Evolutionary conservation across 2,888 invertebrate genomes (phyloP).

Genomic region (Dicycla oo): DNA sequence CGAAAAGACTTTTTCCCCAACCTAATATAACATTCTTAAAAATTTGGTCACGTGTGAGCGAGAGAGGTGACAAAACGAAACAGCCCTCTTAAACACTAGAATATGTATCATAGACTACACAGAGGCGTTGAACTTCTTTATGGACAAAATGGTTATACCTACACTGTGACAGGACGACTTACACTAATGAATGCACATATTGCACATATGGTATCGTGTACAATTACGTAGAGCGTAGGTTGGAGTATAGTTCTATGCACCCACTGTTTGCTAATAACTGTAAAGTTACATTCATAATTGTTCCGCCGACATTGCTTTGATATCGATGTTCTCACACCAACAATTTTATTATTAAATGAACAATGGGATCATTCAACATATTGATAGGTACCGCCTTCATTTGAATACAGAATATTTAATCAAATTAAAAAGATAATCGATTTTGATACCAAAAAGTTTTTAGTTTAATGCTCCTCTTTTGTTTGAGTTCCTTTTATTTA

Average conservation of each 20-base stretch:
- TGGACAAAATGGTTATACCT: background rate
- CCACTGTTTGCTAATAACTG: conserved; percentile 41
- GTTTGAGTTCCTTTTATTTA: conserved; percentile 10
- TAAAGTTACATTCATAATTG: conserved; percentile 39
- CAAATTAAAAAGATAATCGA: conserved; percentile 16
- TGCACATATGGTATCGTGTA: conserved; percentile 20
- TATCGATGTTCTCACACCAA: conserved; percentile 8
- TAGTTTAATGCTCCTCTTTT: conserved; percentile 8
- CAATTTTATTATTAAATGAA: conserved; percentile 18
- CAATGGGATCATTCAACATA: conserved; percentile 10
- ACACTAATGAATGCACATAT: conserved; percentile 36
- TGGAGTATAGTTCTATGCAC: conserved; percentile 12
- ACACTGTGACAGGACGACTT: conserved; percentile 19
- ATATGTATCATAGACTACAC: background rate
- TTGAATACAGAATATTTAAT: background rate
- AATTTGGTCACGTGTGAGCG: no score
- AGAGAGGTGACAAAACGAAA: no score
- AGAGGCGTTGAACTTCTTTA: conserved; percentile 7
- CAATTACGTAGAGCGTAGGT: conserved; percentile 33
- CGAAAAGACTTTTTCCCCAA: no score
- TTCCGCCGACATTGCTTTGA: conserved; percentile 24
- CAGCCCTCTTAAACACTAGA: background rate
- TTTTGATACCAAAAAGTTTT: conserved; percentile 3
- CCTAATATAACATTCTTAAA: no score
- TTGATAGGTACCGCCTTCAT: background rate